These are phyloP conservation scores for Pangasianodon gigas DNA, from an alignment of 2,113 vertebrate species.

Conservation along the genomic window DNA sequence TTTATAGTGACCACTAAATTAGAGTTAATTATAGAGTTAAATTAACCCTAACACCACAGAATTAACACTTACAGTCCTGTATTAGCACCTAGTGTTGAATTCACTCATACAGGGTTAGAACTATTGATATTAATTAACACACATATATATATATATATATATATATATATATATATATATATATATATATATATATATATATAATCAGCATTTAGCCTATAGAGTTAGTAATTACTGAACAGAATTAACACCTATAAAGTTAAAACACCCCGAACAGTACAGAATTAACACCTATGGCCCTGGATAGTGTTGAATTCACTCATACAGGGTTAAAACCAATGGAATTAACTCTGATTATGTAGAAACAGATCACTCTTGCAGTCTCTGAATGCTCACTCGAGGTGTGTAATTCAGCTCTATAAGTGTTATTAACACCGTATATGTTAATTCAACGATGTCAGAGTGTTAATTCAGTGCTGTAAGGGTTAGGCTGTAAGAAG, in stretches of 20 bases:
- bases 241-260: neutral
- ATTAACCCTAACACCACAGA: neutral
- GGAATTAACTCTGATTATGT: neutral
- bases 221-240: neutral
- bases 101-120: neutral
- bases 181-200: too few relatives aligned
- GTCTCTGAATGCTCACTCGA: neutral
- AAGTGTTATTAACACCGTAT: neutral
- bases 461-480: neutral
- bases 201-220: neutral
- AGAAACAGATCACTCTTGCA: neutral
- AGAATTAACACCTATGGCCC: neutral
- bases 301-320: neutral
- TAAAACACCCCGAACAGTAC: neutral
- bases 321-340: neutral
- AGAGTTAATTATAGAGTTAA: neutral
- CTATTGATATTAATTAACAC: neutral
- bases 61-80: neutral
- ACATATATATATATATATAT: neutral
- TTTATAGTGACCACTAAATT: neutral
- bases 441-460: neutral
- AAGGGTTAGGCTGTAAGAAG: neutral
- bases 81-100: neutral
- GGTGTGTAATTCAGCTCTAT: neutral
- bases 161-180: too few relatives aligned